A percentile compares a stretch with the other conserved stretches of the same genome.
phyloP scores from a whole-genome alignment of 2,113 vertebrate species.

The Sapajus apella region DNA sequence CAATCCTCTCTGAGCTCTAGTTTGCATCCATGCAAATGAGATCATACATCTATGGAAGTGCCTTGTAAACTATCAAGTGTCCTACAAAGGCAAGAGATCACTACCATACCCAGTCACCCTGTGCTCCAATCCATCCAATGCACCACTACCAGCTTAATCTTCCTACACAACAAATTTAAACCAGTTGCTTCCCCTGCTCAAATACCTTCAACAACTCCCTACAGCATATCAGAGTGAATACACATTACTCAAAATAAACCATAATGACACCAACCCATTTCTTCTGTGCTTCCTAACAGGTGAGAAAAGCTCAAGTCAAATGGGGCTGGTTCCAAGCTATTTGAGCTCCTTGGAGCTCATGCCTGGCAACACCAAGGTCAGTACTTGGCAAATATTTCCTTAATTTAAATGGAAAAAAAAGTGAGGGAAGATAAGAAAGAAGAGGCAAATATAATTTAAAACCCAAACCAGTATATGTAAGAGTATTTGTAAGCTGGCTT shows the following conservation, averaged over 20 bases:
- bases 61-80: not conserved
- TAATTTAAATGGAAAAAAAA: not conserved
- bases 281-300: not conserved
- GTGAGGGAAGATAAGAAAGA: not conserved
- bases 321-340: not conserved
- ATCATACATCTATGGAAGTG: not conserved
- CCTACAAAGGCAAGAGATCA: not conserved
- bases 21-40: not conserved
- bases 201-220: not conserved
- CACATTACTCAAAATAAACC: not conserved
- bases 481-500: not conserved
- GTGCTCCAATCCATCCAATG: not conserved
- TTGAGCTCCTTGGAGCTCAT: not conserved
- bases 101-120: not conserved
- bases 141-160: not conserved
- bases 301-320: not conserved
- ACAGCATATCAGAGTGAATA: not conserved
- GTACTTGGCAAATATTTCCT: not conserved
- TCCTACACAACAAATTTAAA: not conserved
- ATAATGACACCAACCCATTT: not conserved
- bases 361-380: not conserved
- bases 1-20: not conserved
- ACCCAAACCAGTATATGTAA: not conserved
- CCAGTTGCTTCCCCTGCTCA: not conserved
- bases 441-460: not conserved